Conservation (phyloP, 2,113 vertebrate genomes). For the Muscicapa adusta region DNA sequence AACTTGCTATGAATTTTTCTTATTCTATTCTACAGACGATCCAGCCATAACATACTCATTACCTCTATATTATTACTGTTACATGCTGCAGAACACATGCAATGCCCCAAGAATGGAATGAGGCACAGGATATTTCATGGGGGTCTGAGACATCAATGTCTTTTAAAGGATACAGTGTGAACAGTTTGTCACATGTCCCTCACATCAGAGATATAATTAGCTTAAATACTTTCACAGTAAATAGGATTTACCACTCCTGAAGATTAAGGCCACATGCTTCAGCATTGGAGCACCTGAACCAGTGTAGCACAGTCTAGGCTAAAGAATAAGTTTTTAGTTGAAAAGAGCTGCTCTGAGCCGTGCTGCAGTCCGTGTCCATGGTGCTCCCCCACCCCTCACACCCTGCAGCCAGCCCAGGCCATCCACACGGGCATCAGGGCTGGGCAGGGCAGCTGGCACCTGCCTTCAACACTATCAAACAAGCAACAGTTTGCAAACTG, state of each 20-base stretch:
- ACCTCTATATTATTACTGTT: neutral
- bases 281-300: neutral
- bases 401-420: rapidly evolving
- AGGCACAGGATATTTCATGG: neutral
- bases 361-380: neutral
- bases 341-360: neutral
- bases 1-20: neutral
- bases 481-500: neutral
- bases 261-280: conserved; percentile 52
- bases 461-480: neutral
- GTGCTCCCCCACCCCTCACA: rapidly evolving
- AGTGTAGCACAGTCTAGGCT: neutral
- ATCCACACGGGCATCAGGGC: rapidly evolving
- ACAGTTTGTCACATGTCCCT: conserved; percentile 64
- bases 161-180: conserved; percentile 31
- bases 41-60: neutral
- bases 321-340: neutral
- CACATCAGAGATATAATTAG: conserved; percentile 76
- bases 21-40: neutral
- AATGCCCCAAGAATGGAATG: neutral
- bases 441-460: neutral
- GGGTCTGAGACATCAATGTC: neutral
- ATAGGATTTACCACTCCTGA: conserved; percentile 79
- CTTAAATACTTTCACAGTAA: conserved; percentile 76
- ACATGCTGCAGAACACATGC: neutral